Percentiles rank a stretch among this genome's conserved stretches.
Evolutionary conservation across 2,888 invertebrate genomes (phyloP).

Genomic region (Drepanosiphum platanoidis): DNA sequence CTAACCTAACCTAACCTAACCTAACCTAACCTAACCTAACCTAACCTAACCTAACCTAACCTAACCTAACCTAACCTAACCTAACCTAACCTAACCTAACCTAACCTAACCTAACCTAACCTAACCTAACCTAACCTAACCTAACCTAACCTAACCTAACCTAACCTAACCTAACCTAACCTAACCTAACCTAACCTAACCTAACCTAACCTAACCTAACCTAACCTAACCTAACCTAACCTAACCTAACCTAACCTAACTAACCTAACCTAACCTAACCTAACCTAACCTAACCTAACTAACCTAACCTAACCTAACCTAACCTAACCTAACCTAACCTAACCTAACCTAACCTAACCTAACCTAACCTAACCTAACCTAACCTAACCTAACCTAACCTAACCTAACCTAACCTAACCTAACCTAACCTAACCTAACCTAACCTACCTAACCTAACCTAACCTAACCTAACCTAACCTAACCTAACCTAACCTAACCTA

Average conservation of each 20-base stretch:
- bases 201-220: constrained; percentile 54
- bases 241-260: constrained; percentile 65
- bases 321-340: no score
- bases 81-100: constrained; percentile 63
- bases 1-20: constrained; percentile 61
- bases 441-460: constrained; percentile 65
- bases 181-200: constrained; percentile 11
- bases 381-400: constrained; percentile 63
- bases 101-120: constrained; percentile 64
- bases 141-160: constrained; percentile 52
- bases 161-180: constrained; percentile 22
- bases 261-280: constrained; percentile 65
- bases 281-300: constrained; percentile 64
- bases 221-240: constrained; percentile 65
- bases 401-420: no score
- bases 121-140: constrained; percentile 63
- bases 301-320: neutral
- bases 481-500: constrained; percentile 64
- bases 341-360: neutral
- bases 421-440: no score
- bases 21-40: constrained; percentile 65
- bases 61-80: constrained; percentile 65
- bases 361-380: constrained; percentile 29
- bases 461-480: constrained; percentile 64
- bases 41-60: constrained; percentile 65